Base-by-base conservation (phyloP, 2,113 vertebrate genomes). In the Pyrgilauda ruficollis region DNA sequence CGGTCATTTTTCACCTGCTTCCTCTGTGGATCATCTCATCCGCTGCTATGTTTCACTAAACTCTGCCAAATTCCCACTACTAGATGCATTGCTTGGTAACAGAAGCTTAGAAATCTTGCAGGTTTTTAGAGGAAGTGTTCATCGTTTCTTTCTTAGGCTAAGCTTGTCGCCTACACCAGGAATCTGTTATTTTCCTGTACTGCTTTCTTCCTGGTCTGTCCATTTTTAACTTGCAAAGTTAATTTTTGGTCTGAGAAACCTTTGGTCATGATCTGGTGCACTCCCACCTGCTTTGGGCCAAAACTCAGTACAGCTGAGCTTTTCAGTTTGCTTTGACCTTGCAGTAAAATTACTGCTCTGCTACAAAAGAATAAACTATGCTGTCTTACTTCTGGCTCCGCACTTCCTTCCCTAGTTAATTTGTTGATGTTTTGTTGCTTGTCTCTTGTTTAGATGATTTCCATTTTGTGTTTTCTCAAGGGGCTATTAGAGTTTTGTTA, bases 221-320 rank as follows among this genome's bases (percentile, higher is more conserved):
- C 17, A 10, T 93, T 89, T 96, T 94, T 91, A 93, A 82, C 53
- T 82, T 79, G 39, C 4, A 31, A 43, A 82, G 69, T 89, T 94
- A 64, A 69, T 62, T 86, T 92, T 86, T 76, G 31, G 31, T 87
- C 19, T 68, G 53, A 61, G 74, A 84, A 93, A 7, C 11, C 22
- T 89, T 85, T 82, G 74, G 39, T 85, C 24, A 7, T 49, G 15
- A 41, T 78, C 30, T 74, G 18, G 21, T 74, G 52, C 28, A 30
- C 28, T 94, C 61, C 30, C 8, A 75, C 52, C 43, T 89, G 21
- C 16, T 68, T 44, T 79, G 44, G 26, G 27, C 62, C 31, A 16
- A 84, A 7, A 3, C 33, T 44, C 47, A 33, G 23, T 67, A 23
- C 15, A 62, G 39, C 27, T 6, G 17, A 89, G 39, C n/a, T 68